Percentiles rank a stretch among this genome's conserved stretches.
Conservation (phyloP, 1,140 invertebrate species). For the Subanguina moxae region DNA sequence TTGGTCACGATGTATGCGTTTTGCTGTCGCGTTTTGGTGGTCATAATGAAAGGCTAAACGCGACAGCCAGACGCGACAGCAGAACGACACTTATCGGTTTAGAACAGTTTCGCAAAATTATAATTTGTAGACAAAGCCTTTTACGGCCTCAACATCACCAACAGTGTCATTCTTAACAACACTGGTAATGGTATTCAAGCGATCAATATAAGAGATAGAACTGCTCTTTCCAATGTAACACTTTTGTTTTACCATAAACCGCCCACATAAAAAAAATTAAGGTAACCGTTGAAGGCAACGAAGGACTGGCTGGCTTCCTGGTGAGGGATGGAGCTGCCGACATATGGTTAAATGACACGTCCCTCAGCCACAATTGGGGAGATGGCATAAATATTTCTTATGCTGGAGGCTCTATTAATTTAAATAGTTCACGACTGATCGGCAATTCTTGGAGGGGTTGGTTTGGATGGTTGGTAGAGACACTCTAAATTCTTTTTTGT, state of each 20-base stretch:
- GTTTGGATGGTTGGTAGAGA: background rate
- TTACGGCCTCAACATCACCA: constrained; percentile 81
- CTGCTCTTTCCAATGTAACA: constrained; percentile 45
- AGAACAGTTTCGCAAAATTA: background rate
- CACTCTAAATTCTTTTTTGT: background rate
- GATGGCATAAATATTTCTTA: constrained; percentile 60
- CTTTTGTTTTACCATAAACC: too few relatives aligned
- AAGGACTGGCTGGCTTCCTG: constrained; percentile 74
- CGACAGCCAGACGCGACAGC: too few relatives aligned
- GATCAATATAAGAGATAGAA: constrained; percentile 44
- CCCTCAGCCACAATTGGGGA: constrained; percentile 76
- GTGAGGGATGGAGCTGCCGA: constrained; percentile 78
- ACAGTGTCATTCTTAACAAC: constrained; percentile 81
- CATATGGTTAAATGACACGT: constrained; percentile 71
- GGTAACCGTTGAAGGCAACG: constrained; percentile 78
- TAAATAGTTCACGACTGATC: constrained; percentile 55
- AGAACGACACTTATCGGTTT: too few relatives aligned
- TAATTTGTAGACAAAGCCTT: constrained; percentile 51
- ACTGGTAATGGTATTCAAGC: constrained; percentile 73
- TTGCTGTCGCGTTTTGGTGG: too few relatives aligned
- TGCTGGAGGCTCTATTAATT: constrained; percentile 57
- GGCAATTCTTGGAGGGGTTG: constrained; percentile 54
- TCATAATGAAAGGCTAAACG: too few relatives aligned
- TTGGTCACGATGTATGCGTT: too few relatives aligned
- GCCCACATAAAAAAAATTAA: too few relatives aligned